Conservation (phyloP, 2,888 invertebrate genomes). For the Cyrtodaria siliqua region DNA sequence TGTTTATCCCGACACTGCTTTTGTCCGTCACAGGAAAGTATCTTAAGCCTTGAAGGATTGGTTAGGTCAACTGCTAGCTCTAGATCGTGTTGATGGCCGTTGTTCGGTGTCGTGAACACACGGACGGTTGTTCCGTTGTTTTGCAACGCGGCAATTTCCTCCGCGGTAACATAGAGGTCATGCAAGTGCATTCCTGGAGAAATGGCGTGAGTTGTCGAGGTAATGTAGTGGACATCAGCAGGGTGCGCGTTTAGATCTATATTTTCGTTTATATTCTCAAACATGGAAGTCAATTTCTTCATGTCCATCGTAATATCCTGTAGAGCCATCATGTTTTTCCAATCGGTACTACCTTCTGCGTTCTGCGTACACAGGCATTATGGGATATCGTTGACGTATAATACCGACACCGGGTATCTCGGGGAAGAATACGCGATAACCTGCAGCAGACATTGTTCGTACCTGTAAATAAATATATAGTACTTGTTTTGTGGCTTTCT, state of each 20-base stretch:
- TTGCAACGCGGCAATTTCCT: slow-evolving; percentile 36
- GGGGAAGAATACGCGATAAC: slow-evolving; percentile 63
- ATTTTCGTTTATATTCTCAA: slow-evolving; percentile 40
- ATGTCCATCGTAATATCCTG: slow-evolving; percentile 66
- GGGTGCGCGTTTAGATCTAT: slow-evolving; percentile 21
- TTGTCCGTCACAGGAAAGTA: slow-evolving; percentile 56
- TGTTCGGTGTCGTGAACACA: slow-evolving; percentile 59
- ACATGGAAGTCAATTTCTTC: slow-evolving; percentile 38
- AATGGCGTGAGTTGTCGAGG: slow-evolving; percentile 46
- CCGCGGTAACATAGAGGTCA: slow-evolving; percentile 58
- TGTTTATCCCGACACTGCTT: slow-evolving; percentile 66
- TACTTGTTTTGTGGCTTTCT: background rate
- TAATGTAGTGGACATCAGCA: slow-evolving; percentile 50
- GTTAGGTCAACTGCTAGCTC: slow-evolving; percentile 41
- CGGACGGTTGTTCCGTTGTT: slow-evolving; percentile 42
- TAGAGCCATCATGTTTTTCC: slow-evolving; percentile 73
- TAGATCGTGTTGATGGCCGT: slow-evolving; percentile 68
- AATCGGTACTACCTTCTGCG: slow-evolving; percentile 70
- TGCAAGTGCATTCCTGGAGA: slow-evolving; percentile 68
- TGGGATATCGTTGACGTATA: slow-evolving; percentile 74
- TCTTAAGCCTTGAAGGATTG: slow-evolving; percentile 6
- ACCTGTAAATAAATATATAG: slow-evolving; percentile 22
- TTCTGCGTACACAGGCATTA: slow-evolving; percentile 73
- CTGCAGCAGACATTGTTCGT: slow-evolving; percentile 60
- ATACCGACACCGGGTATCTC: slow-evolving; percentile 74